phyloP scores from a whole-genome alignment of 2,888 invertebrate species.

The Dolichomitus sp. region DNA sequence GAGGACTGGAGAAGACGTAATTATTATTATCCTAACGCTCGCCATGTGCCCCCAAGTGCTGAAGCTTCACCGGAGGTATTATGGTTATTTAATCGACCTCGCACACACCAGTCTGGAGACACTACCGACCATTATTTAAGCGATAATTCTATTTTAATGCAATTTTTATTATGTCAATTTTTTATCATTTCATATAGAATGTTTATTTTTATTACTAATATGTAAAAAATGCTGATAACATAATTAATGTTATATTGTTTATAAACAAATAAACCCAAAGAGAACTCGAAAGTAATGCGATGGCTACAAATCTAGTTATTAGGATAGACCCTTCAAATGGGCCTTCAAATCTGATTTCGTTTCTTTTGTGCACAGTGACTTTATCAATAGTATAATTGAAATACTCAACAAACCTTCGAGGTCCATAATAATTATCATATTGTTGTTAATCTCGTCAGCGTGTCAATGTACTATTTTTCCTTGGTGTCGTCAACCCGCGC shows the following conservation, averaged over 20 bases:
- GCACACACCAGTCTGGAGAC: background rate
- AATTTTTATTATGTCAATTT: background rate
- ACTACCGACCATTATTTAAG: background rate
- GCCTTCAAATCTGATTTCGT: constrained; percentile 23
- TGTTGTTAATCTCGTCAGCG: constrained; percentile 64
- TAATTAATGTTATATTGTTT: no score
- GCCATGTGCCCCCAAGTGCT: constrained; percentile 41
- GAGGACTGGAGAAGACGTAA: constrained; percentile 67
- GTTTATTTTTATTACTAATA: no score
- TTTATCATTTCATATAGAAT: background rate
- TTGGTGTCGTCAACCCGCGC: constrained; percentile 58
- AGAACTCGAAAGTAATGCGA: no score
- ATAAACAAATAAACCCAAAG: no score
- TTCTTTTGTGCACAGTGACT: background rate
- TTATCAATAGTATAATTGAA: constrained; percentile 32
- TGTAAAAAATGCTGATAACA: no score
- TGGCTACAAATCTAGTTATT: background rate
- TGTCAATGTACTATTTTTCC: constrained; percentile 54
- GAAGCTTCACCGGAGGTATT: constrained; percentile 1
- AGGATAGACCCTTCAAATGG: background rate
- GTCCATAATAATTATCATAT: constrained; percentile 59
- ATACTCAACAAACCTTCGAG: constrained; percentile 46
- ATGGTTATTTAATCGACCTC: constrained; percentile 30
- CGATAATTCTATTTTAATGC: background rate
- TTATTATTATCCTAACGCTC: constrained; percentile 79